Base-by-base conservation (phyloP, 1,140 invertebrate genomes). In the Cyphomyrmex costatus region DNA sequence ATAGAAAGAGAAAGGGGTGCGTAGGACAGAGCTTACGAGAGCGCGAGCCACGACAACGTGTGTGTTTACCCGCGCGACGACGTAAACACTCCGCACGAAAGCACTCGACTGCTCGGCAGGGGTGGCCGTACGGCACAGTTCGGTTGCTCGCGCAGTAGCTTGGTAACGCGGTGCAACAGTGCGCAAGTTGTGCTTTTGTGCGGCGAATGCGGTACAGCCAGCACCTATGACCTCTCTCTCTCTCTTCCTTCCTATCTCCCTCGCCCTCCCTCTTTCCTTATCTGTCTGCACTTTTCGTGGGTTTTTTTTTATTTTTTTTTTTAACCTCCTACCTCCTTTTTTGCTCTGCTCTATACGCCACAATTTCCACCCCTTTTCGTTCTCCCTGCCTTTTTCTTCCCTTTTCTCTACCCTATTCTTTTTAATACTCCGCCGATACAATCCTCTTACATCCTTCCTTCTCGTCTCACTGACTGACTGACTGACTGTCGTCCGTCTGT, bases 121-220 rank as follows among this genome's bases (percentile, higher is more conserved):
- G 89, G 58, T 88, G 89, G 78, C 86, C 86, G 89, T 66, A 82
- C 89, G 89, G 78, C 68, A 89, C 86, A 89, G 88, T 90, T 90
- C 80, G 66, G 85, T 68, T 80, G 79, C 76, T 85, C 86, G 89
- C 89, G 89, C 89, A 88, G 86, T 85, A 86, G 77, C 89, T 90
- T 86, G 89, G 86, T 90, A 90, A 90, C 89, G 89, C 88, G 85
- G 63, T 63, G 88, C 79, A 90, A 90, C 89, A 88, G 86, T 90
- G 89, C 89, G 89, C 89, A 90, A 90, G 89, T 86, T 91, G 88
- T 91, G 83, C 90, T 87, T 91, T 91, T 89, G 88, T 85, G 88
- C 89, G 88, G 65, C 88, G 71, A 82, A 88, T 90, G 89, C 83
- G 82, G 68, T 60, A 42, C 53, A 58, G 63, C 80, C 58, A 60